These are phyloP conservation scores for Trypoxylus dichotomus DNA, from an alignment of 1,140 invertebrate species.

Conservation along the genomic window DNA sequence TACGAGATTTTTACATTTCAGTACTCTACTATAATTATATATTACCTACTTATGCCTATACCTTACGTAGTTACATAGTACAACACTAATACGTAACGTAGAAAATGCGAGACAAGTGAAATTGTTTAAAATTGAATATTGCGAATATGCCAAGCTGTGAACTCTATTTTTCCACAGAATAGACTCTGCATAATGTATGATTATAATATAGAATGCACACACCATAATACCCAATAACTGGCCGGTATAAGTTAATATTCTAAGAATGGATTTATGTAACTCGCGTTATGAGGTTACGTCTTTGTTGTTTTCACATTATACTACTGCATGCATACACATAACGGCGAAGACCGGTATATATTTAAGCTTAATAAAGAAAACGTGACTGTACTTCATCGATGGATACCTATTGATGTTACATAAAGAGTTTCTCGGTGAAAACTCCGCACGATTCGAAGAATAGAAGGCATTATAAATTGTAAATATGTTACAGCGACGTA, in stretches of 20 bases:
- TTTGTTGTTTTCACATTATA: not conserved
- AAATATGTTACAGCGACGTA: not conserved
- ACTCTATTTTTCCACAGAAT: too few species aligned
- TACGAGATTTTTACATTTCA: too few species aligned
- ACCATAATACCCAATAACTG: not conserved
- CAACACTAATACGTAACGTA: too few species aligned
- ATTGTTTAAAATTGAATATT: too few species aligned
- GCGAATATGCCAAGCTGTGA: too few species aligned
- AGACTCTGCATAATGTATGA: not conserved
- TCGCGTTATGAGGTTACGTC: not conserved
- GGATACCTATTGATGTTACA: slow-evolving; percentile 2
- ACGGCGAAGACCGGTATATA: not conserved
- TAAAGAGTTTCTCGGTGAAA: slow-evolving; percentile 1
- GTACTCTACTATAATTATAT: too few species aligned
- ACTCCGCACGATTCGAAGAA: not conserved
- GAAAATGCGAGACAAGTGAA: too few species aligned
- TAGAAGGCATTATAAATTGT: not conserved
- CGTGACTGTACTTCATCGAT: not conserved
- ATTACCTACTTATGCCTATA: too few species aligned
- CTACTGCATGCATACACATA: not conserved
- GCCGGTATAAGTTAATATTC: not conserved
- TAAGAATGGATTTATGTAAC: not conserved
- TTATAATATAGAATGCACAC: not conserved
- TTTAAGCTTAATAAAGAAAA: slow-evolving; percentile 8
- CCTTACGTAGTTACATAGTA: too few species aligned